Base-by-base conservation (phyloP, 2,797 vertebrate species). In the Calcarius lapponicus region DNA sequence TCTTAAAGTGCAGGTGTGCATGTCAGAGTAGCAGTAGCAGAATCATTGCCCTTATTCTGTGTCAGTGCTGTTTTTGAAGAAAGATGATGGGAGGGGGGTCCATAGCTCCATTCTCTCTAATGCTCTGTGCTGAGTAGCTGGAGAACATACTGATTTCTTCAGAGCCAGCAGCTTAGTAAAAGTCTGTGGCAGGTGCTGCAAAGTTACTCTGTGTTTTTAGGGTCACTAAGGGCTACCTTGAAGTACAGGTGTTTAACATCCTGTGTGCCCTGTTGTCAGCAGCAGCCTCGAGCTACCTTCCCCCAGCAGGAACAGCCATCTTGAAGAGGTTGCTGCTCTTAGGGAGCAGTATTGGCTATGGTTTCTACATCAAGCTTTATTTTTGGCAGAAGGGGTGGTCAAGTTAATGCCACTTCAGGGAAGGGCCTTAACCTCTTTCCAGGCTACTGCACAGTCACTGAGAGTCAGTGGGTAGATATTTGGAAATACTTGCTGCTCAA, bases 161-260 rank as follows among this genome's bases (percentile, higher is more conserved):
- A 60, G 54, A 79, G 40, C 32, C 50, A 22, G 24, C 47, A 61
- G 51, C 28, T 91, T 66, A 19, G 17, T 28, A 40, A 31, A 36
- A 86, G 24, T 42, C 29, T 61, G 32, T 12, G 15, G 9, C 6
- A 50, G 34, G 18, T 79, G 34, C 83, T 82, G 51, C 38, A 38
- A 0, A 72, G 18, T 64, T 74, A 14, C 2, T 45, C 21, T 0
- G 0, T 45, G 25, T 34, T 21, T 72, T 28, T 14, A 51, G 13
- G 13, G 12, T 86, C 11, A 20, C 34, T 53, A 2, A 71, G 25
- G 40, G 15, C 45, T 86, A 5, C 13, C 6, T 43, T n/a, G 31
- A 47, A 20, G 20, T 67, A 47, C 3, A 48, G 16, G 7, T 10
- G 0, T 62, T 83, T 12, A 47, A 26, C 47, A 22, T 25, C 36